These are phyloP conservation scores for Odontamblyopus rebecca DNA, from an alignment of 2,797 vertebrate species.

Conservation along the genomic window DNA sequence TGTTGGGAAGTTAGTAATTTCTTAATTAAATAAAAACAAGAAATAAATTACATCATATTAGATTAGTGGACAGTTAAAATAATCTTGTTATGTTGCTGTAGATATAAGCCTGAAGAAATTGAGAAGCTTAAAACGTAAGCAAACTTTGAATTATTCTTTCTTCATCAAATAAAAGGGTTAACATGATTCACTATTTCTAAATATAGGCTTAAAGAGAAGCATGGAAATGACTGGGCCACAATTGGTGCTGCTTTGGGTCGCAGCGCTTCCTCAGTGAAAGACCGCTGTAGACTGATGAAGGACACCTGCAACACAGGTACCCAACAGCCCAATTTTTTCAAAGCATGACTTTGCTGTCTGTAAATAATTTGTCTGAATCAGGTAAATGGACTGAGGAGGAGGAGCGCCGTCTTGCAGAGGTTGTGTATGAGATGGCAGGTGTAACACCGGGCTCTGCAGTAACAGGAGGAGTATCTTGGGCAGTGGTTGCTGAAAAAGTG, in stretches of 20 bases:
- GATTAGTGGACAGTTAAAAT: background rate
- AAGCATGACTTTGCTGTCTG: background rate
- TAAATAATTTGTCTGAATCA: constrained; percentile 38
- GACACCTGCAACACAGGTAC: constrained; percentile 97
- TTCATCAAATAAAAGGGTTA: background rate
- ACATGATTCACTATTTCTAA: background rate
- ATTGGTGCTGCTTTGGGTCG: constrained; percentile 95
- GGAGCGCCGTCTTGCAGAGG: constrained; percentile 90
- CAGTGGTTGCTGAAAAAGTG: constrained; percentile 91
- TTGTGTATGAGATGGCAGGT: constrained; percentile 95
- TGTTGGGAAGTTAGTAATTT: constrained; percentile 91
- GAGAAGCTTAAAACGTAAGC: constrained; percentile 95
- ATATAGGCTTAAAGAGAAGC: constrained; percentile 86
- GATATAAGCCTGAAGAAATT: constrained; percentile 95
- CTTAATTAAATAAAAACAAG: background rate
- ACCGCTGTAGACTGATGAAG: constrained; percentile 98
- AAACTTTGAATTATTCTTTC: background rate
- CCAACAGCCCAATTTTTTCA: background rate
- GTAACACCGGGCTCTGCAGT: constrained; percentile 92
- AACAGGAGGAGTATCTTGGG: constrained; percentile 97
- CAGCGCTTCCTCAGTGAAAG: constrained; percentile 97
- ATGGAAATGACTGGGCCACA: constrained; percentile 97
- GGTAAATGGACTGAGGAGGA: constrained; percentile 99
- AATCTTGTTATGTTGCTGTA: constrained; percentile 33
- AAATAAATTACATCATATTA: background rate